Evolutionary conservation across 2,797 vertebrate genomes (phyloP), one percentile per base, ranked within the genome.

Genomic region (Galago senegalensis): DNA sequence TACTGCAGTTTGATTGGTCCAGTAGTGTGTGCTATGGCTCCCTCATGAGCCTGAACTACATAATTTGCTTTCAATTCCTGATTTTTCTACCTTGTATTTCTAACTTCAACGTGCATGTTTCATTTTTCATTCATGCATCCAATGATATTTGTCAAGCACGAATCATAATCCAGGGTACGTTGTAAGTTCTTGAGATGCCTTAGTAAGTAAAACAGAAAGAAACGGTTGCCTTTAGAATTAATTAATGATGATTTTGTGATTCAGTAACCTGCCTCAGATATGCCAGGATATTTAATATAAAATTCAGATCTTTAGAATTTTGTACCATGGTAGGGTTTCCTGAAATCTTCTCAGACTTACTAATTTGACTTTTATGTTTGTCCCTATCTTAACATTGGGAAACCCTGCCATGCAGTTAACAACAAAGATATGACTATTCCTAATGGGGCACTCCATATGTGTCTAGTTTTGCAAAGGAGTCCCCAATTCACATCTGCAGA

Each of bases 281-380:
- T 72, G 21, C n/a, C 27, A 4, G 27, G 1, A 67, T 60, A 87
- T 40, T 79, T 92, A 83, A 43, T 75, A 56, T n/a, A 56, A 79
- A 79, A 89, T 79, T 92, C 17, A 89, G 25, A 53, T 31, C 13
- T 73, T 76, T 77, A 9, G 7, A 58, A 77, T 29, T 61, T 95
- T 40, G 3, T 46, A 80, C 87, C 61, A 56, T 49, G 73, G 18
- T 16, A 14, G 6, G 18, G 14, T 70, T 85, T 82, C 37, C 73
- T 87, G 46, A 83, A 3, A 29, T 6, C 46, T 29, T 87, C n/a
- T 58, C 53, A 82, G 2, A 37, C 1, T 10, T 34, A 69, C 58
- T 40, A 85, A 5, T 93, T 76, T 84, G 87, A 72, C 29, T 80
- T 89, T 91, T 69, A 43, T 67, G 23, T 83, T 56, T 94, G 73